phyloP scores from a whole-genome alignment of 2,888 invertebrate species.

The Leucophenga maculata region DNA sequence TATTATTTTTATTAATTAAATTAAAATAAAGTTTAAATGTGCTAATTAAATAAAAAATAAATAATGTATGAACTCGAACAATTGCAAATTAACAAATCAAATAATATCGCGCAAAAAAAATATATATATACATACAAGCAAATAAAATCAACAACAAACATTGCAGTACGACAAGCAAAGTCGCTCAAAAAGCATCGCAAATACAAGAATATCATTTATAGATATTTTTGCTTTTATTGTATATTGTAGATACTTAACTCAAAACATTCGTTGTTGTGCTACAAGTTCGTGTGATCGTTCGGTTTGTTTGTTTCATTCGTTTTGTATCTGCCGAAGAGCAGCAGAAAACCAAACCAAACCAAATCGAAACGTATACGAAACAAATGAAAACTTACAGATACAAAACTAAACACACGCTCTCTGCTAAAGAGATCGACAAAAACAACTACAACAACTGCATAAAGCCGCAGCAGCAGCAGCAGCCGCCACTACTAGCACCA shows the following conservation, averaged over 20 bases:
- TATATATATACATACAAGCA: conserved; percentile 8
- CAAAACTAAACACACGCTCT: too few relatives aligned
- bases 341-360: background rate
- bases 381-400: background rate
- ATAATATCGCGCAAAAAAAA: conserved; percentile 1
- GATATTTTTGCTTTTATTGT: background rate
- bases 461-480: conserved; percentile 19
- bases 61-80: conserved; percentile 25
- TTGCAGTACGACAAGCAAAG: conserved; percentile 28
- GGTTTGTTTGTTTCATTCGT: too few relatives aligned
- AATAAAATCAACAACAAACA: conserved; percentile 50
- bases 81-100: conserved; percentile 10
- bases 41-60: conserved; percentile 22
- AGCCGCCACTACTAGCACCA: background rate
- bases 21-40: too few relatives aligned
- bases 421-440: too few relatives aligned
- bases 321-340: too few relatives aligned
- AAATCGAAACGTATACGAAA: background rate
- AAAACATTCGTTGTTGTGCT: too few relatives aligned
- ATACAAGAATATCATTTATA: conserved; percentile 12
- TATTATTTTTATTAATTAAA: too few relatives aligned
- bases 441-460: too few relatives aligned
- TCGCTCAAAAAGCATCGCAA: background rate
- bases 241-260: too few relatives aligned
- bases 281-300: too few relatives aligned